Evolutionary conservation across 35 echinoderm and acorn worm species (phyloP).

Genomic region (Chiridota heheva): DNA sequence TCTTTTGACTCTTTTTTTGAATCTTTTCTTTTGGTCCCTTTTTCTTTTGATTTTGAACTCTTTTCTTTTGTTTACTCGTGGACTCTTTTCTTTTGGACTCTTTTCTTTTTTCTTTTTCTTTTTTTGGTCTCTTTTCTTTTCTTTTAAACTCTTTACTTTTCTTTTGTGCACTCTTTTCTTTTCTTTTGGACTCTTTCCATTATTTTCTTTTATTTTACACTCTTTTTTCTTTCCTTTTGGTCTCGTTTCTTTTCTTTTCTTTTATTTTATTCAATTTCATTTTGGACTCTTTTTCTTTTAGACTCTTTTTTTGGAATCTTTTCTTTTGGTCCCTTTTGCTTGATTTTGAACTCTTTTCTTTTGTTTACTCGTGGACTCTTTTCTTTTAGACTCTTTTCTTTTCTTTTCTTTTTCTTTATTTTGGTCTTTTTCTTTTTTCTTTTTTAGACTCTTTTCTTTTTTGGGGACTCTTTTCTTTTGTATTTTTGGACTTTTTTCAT

Average conservation of each 20-base stretch:
- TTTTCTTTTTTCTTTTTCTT: conserved; percentile 18
- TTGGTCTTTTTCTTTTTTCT: too few relatives aligned
- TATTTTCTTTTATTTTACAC: background rate
- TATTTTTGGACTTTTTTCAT: too few relatives aligned
- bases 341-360: too few relatives aligned
- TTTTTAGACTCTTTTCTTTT: too few relatives aligned
- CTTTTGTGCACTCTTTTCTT: background rate
- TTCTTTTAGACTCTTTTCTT: too few relatives aligned
- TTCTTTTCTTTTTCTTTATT: too few relatives aligned
- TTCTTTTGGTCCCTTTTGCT: background rate
- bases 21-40: background rate
- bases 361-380: too few relatives aligned
- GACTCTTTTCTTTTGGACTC: background rate
- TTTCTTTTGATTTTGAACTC: background rate
- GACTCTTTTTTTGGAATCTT: background rate
- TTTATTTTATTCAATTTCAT: background rate
- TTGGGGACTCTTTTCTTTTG: too few relatives aligned
- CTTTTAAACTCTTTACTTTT: background rate
- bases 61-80: conserved; percentile 13
- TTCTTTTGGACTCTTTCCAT: background rate
- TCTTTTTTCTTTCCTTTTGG: too few relatives aligned
- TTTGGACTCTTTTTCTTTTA: background rate
- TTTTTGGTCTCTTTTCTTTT: background rate
- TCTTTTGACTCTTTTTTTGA: background rate
- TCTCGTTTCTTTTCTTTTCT: background rate